These are phyloP conservation scores for Hippotragus niger DNA, from an alignment of 2,113 vertebrate genomes.

Conservation along the genomic window DNA sequence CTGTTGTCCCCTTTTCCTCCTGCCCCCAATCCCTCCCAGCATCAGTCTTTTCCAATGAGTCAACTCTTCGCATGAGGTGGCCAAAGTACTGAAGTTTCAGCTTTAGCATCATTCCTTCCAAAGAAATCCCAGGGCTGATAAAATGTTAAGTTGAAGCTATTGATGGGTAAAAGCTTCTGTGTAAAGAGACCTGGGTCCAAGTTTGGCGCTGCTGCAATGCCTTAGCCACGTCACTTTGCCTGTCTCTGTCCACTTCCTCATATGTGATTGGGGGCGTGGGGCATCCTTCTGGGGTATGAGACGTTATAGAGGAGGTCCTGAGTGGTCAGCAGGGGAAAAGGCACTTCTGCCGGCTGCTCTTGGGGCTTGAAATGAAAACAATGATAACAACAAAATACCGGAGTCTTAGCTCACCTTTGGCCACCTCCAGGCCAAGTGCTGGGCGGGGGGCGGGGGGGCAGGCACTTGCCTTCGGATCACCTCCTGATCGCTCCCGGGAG, in stretches of 20 bases:
- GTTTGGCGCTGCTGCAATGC: background rate
- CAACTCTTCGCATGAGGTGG: no score
- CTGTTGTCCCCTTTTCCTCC: no score
- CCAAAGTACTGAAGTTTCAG: no score
- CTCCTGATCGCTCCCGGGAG: background rate
- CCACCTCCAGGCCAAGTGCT: background rate
- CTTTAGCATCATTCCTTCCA: no score
- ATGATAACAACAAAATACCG: background rate
- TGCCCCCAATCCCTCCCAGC: no score
- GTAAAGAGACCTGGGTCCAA: background rate
- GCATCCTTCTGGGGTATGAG: background rate
- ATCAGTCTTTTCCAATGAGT: no score
- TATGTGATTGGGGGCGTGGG: fast-evolving
- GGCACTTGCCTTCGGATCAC: background rate
- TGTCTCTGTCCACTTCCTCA: background rate
- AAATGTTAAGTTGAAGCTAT: background rate
- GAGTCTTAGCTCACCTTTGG: fast-evolving
- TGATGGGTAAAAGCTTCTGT: fast-evolving
- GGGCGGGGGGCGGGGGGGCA: no score
- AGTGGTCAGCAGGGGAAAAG: no score
- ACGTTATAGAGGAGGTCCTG: no score
- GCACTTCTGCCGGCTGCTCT: background rate
- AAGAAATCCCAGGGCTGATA: background rate
- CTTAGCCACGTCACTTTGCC: fast-evolving
- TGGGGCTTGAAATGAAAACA: background rate